Evolutionary conservation across 1,140 invertebrate species (phyloP).

Genomic region (Calliopsis andreniformis): DNA sequence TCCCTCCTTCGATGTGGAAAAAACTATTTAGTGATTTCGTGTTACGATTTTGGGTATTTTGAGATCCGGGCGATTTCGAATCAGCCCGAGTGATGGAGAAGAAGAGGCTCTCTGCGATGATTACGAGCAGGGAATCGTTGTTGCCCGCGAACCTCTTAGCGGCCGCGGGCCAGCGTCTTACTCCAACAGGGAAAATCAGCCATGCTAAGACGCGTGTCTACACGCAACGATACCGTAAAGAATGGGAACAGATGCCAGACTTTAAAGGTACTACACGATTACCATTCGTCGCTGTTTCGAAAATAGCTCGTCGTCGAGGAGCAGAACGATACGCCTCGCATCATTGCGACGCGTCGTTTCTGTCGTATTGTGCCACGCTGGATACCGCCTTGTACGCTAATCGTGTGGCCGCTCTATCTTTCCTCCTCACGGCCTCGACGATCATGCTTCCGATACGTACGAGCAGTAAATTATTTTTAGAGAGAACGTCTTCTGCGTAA

Average conservation of each 20-base stretch:
- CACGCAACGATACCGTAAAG: slow-evolving; percentile 83
- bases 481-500: not conserved
- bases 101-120: slow-evolving; percentile 41
- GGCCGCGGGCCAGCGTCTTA: slow-evolving; percentile 60
- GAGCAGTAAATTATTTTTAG: slow-evolving; percentile 30
- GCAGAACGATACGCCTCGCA: not conserved
- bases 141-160: slow-evolving; percentile 52
- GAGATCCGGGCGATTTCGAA: slow-evolving; percentile 54
- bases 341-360: not conserved
- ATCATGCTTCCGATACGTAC: not conserved
- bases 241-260: slow-evolving; percentile 83
- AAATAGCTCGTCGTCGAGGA: not conserved
- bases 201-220: slow-evolving; percentile 81
- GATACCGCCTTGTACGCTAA: not conserved
- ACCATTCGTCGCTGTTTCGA: not conserved
- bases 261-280: slow-evolving; percentile 80
- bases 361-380: slow-evolving; percentile 10
- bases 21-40: slow-evolving; percentile 80
- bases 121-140: slow-evolving; percentile 29
- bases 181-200: slow-evolving; percentile 80
- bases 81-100: slow-evolving; percentile 56
- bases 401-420: not conserved
- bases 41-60: slow-evolving; percentile 71
- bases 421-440: not conserved
- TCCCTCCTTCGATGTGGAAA: slow-evolving; percentile 63